phyloP scores from a whole-genome alignment of 2,797 vertebrate species.

The Mormyrops boulengeri region DNA sequence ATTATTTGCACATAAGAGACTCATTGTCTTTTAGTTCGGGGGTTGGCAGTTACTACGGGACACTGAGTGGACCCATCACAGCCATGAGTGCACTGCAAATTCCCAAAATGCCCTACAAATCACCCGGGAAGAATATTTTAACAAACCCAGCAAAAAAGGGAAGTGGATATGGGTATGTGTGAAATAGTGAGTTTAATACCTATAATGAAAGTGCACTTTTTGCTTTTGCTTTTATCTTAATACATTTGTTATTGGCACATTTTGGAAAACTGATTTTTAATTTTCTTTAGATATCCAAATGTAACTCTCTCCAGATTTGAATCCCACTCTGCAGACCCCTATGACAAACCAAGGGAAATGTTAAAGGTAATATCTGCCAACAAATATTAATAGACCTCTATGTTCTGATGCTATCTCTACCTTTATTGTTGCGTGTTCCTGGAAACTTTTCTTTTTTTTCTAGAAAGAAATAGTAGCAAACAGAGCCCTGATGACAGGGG shows the following conservation, averaged over 20 bases:
- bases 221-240: conserved; percentile 15
- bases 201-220: neutral
- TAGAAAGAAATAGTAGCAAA: conserved; percentile 63
- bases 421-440: conserved; percentile 9
- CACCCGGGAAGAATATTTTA: conserved; percentile 73
- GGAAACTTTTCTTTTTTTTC: neutral
- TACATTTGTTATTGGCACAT: conserved; percentile 12
- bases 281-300: conserved; percentile 66
- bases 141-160: conserved; percentile 78
- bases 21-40: conserved; percentile 60
- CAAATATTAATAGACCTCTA: neutral
- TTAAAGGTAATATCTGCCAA: conserved; percentile 59
- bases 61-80: conserved; percentile 64
- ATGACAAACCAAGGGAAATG: conserved; percentile 55
- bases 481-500: conserved; percentile 61
- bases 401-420: neutral
- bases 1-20: neutral
- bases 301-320: conserved; percentile 69
- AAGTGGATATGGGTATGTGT: conserved; percentile 75
- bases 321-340: conserved; percentile 64
- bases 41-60: conserved; percentile 75
- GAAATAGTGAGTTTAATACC: neutral
- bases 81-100: conserved; percentile 64
- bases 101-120: conserved; percentile 47
- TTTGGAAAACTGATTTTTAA: conserved; percentile 23